A percentile compares a stretch with the other conserved stretches of the same genome.
These are phyloP conservation scores for Rotaria socialis DNA, from an alignment of 2,888 invertebrate species.

Conservation along the genomic window DNA sequence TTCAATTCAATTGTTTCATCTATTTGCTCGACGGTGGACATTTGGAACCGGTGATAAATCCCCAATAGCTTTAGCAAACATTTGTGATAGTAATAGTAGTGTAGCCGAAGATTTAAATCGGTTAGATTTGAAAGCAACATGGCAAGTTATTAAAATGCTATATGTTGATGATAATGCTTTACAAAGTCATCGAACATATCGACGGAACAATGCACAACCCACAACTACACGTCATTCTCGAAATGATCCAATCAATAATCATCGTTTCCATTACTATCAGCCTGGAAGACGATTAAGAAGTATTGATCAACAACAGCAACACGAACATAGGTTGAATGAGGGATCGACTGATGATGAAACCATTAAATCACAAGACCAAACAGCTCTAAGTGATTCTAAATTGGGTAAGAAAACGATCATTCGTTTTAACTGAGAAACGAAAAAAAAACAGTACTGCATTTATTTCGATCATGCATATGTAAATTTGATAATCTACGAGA, in stretches of 20 bases:
- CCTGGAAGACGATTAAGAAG: not conserved
- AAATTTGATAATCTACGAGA: no score
- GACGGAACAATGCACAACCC: not conserved
- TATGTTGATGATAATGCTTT: not conserved
- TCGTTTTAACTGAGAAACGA: not conserved
- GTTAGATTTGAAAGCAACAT: slow-evolving; percentile 17
- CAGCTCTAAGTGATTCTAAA: not conserved
- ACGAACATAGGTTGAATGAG: not conserved
- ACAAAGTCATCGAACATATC: not conserved
- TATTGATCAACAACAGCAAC: not conserved
- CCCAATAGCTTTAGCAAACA: not conserved
- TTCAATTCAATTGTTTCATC: not conserved
- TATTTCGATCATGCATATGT: no score
- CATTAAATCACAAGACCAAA: not conserved
- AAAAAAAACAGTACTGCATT: no score
- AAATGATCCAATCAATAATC: not conserved
- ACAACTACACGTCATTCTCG: not conserved
- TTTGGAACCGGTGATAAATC: not conserved
- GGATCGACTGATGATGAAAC: not conserved
- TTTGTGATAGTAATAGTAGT: not conserved
- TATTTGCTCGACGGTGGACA: slow-evolving; percentile 7
- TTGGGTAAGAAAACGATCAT: not conserved
- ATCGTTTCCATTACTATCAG: not conserved
- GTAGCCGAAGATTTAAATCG: slow-evolving; percentile 5
- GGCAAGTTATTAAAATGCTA: slow-evolving; percentile 19